Base-by-base conservation (phyloP, 1,140 invertebrate species). In the Camponotus vicinus region DNA sequence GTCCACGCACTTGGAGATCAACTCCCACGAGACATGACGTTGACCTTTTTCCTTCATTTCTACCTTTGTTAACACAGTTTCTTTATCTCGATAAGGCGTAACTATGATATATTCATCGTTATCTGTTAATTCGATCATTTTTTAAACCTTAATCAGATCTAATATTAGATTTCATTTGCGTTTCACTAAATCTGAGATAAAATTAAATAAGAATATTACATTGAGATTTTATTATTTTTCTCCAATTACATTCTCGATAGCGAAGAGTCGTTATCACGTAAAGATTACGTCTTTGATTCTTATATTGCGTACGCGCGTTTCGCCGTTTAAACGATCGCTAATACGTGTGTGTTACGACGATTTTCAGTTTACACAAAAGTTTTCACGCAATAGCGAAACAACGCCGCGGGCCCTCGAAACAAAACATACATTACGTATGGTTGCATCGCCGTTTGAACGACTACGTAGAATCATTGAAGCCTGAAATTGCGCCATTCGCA, bases 401-500 rank as follows among this genome's bases (percentile, higher is more conserved):
- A 45, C 67, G 67, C 67, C 67, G 69, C 79, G 55, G 70, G 67
- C 67, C 79, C 55, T 83, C 55, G 79, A 83, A 83, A 73, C 64
- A 15, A 52, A 52, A 52, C 49, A 52, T 18, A 52, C 6, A 52
- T 52, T 9, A 18, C 70, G 32, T 9, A 21, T 18, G 13, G 18
- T 40, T 34, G 67, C 40, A 55, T 4, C 67, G 55, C 42, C 57
- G 79, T 83, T 61, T 61, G 61, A 75, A 61, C 55, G 27, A 27
- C 55, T 49, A 61, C 79, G 57, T 80, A 71, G 57, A 83, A 83
- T 83, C 79, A 37, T 73, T 49, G 27, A 73, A 40, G 69, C 79
- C 79, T 83, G 79, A 83, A 83, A 83, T 83, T 83, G 55, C 79
- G 79, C 79, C 69, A 83, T 83, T 83, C 52, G 71, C 49, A 40